phyloP scores from a whole-genome alignment of 2,797 vertebrate species.

The Spinibarbus caldwelli region DNA sequence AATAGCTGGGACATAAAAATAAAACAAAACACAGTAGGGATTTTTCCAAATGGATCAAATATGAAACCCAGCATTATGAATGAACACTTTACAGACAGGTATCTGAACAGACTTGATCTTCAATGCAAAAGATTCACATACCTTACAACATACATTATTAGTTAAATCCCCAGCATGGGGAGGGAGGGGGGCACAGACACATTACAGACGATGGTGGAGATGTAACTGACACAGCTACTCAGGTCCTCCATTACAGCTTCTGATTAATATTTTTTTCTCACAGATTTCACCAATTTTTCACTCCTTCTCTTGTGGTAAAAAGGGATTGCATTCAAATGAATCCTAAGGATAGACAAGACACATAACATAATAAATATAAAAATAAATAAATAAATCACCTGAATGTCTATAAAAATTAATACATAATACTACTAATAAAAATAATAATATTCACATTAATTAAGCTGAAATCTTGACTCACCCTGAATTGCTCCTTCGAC shows the following conservation, averaged over 20 bases:
- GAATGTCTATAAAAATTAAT: neutral
- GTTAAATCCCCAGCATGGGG: conserved; percentile 42
- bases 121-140: conserved; percentile 67
- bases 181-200: conserved; percentile 38
- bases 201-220: conserved; percentile 46
- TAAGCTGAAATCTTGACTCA: conserved; percentile 63
- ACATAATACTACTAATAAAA: no score
- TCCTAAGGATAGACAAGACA: neutral
- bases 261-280: neutral
- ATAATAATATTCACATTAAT: neutral
- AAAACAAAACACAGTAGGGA: conserved; percentile 31
- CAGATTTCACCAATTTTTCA: conserved; percentile 7
- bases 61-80: conserved; percentile 58
- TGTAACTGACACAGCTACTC: conserved; percentile 42
- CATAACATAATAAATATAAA: neutral
- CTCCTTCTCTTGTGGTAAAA: neutral
- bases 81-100: conserved; percentile 65
- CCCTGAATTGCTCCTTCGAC: conserved; percentile 64
- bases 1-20: conserved; percentile 51
- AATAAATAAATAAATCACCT: neutral
- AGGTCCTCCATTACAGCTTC: conserved; percentile 30
- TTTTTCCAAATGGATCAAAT: no score
- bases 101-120: conserved; percentile 72
- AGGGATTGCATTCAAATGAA: neutral
- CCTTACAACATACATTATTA: conserved; percentile 52